These are phyloP conservation scores for Ridgeia piscesae DNA, from an alignment of 1,140 invertebrate genomes.

Conservation along the genomic window DNA sequence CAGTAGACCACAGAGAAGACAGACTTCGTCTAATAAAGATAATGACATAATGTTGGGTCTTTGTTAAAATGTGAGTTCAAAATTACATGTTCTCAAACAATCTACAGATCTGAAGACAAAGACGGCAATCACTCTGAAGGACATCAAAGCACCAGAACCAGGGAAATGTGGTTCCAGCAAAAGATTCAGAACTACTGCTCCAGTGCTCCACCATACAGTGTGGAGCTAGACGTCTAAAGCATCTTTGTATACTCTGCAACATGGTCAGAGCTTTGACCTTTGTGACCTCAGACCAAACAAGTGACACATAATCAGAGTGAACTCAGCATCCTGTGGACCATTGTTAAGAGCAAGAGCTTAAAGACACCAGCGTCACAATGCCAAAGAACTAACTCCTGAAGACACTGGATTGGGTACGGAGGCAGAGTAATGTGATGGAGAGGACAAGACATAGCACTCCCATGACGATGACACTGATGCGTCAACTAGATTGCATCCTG, in stretches of 20 bases:
- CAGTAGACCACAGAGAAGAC: neutral
- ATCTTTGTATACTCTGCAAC: too few species aligned
- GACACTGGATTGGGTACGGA: neutral
- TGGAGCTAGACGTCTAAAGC: too few species aligned
- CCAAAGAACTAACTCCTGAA: neutral
- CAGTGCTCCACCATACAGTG: neutral
- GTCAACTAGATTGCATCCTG: neutral
- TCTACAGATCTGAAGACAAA: neutral
- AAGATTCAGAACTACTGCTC: neutral
- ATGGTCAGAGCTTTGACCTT: too few species aligned
- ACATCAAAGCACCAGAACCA: neutral
- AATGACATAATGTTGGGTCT: neutral
- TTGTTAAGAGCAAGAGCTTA: neutral
- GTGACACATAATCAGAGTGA: too few species aligned
- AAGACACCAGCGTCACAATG: neutral
- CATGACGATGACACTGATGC: neutral
- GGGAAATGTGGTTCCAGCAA: neutral
- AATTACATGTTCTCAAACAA: neutral
- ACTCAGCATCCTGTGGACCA: neutral
- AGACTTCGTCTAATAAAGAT: neutral
- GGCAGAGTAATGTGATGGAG: neutral
- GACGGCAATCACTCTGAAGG: neutral
- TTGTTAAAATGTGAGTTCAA: neutral
- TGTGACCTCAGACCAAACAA: too few species aligned
- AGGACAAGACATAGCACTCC: neutral